phyloP scores from a whole-genome alignment of 2,797 vertebrate species.

The Tachyglossus aculeatus region DNA sequence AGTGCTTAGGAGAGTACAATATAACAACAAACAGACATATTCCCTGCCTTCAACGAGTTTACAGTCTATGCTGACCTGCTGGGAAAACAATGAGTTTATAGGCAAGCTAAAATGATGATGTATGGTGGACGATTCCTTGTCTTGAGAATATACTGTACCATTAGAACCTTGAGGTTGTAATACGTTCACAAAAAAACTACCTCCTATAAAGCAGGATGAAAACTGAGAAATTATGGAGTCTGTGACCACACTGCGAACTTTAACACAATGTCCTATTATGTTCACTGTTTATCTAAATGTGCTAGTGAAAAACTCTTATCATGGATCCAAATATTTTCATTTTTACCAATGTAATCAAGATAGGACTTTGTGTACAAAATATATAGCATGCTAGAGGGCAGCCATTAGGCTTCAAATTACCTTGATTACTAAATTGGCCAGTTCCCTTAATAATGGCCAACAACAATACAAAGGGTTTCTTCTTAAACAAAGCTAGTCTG shows the following conservation, averaged over 20 bases:
- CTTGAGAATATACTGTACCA: too few species aligned
- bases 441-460: background rate
- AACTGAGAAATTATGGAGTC: too few species aligned
- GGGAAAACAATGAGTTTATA: too few species aligned
- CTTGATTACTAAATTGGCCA: slow-evolving; percentile 3
- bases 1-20: too few species aligned
- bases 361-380: slow-evolving; percentile 16
- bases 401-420: slow-evolving; percentile 6
- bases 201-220: too few species aligned
- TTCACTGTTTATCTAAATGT: slow-evolving; percentile 4
- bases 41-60: too few species aligned
- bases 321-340: slow-evolving; percentile 28
- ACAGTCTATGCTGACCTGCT: too few species aligned
- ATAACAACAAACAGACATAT: too few species aligned
- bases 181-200: too few species aligned
- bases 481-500: background rate
- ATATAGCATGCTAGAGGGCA: background rate
- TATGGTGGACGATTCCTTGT: too few species aligned
- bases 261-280: slow-evolving; percentile 10
- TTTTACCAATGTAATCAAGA: slow-evolving; percentile 39
- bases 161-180: too few species aligned
- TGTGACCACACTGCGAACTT: slow-evolving; percentile 14
- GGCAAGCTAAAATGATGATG: too few species aligned
- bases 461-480: background rate
- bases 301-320: slow-evolving; percentile 23